Evolutionary conservation across 2,888 invertebrate genomes (phyloP).

Genomic region (Ryuthela nishihirai): DNA sequence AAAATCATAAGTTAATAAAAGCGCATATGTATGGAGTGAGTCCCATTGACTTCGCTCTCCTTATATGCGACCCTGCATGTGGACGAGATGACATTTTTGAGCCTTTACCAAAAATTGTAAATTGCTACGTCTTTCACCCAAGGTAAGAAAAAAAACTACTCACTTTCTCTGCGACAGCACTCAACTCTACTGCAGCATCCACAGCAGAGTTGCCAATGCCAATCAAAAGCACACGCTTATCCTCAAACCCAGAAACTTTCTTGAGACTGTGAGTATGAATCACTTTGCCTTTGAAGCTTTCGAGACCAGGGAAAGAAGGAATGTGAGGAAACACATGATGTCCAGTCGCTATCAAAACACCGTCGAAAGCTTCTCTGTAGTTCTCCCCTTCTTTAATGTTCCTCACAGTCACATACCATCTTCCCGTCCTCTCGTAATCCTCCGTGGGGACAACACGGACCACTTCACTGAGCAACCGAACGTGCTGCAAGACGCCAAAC

Average conservation of each 20-base stretch:
- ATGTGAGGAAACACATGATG: slow-evolving; percentile 52
- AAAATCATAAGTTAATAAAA: no score
- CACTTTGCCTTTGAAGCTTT: slow-evolving; percentile 45
- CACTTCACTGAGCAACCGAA: slow-evolving; percentile 29
- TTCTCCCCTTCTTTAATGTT: slow-evolving; percentile 1
- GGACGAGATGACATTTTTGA: background rate
- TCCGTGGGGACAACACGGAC: slow-evolving; percentile 2
- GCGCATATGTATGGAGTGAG: no score
- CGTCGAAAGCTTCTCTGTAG: slow-evolving; percentile 45
- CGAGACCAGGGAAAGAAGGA: slow-evolving; percentile 51
- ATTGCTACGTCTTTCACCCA: background rate
- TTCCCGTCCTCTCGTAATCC: slow-evolving; percentile 20
- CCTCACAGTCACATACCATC: slow-evolving; percentile 8
- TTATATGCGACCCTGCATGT: background rate
- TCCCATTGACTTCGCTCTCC: no score
- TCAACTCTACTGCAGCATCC: slow-evolving; percentile 50
- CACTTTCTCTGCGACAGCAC: slow-evolving; percentile 46
- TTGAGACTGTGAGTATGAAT: slow-evolving; percentile 44
- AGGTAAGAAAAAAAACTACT: background rate
- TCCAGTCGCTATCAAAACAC: slow-evolving; percentile 54
- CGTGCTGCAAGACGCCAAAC: slow-evolving; percentile 40
- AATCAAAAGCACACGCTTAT: slow-evolving; percentile 52
- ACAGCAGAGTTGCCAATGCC: slow-evolving; percentile 55
- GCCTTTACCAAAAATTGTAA: background rate
- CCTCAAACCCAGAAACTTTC: slow-evolving; percentile 39